Evolutionary conservation across 2,888 invertebrate species (phyloP).

Genomic region (Saturnia japonica): DNA sequence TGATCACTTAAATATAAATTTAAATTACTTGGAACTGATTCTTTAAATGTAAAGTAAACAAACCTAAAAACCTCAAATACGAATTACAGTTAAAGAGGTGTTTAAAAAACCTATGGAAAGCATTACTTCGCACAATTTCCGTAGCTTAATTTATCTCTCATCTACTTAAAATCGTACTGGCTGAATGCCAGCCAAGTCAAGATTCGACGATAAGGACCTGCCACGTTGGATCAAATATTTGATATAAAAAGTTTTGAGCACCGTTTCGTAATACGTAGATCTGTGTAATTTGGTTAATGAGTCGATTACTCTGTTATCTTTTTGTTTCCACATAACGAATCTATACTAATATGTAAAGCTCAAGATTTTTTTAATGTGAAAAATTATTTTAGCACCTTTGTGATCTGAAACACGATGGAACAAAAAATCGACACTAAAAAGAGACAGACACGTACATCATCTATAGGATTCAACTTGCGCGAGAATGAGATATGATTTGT

Average conservation of each 20-base stretch:
- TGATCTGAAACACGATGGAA: too few species aligned
- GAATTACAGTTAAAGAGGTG: background rate
- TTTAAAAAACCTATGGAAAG: background rate
- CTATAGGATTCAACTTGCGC: too few species aligned
- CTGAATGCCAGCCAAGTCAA: constrained; percentile 48
- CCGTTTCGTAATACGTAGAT: background rate
- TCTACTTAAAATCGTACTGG: constrained; percentile 51
- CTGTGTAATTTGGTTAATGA: background rate
- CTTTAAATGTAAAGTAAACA: too few species aligned
- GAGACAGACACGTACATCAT: too few species aligned
- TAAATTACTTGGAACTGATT: too few species aligned
- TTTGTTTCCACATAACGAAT: too few species aligned
- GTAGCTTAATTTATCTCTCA: constrained; percentile 46
- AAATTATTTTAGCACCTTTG: too few species aligned
- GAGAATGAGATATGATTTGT: too few species aligned
- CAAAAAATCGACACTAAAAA: too few species aligned
- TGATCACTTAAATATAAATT: too few species aligned
- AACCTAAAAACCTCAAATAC: background rate
- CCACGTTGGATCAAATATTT: constrained; percentile 36
- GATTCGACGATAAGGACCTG: constrained; percentile 49
- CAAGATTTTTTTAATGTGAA: too few species aligned
- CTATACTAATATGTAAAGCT: too few species aligned
- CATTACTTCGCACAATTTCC: constrained; percentile 43
- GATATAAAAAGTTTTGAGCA: background rate
- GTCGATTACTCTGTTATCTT: background rate